Evolutionary conservation across 2,113 vertebrate genomes (phyloP), one percentile per base, ranked within the genome.

Genomic region (Conger conger): DNA sequence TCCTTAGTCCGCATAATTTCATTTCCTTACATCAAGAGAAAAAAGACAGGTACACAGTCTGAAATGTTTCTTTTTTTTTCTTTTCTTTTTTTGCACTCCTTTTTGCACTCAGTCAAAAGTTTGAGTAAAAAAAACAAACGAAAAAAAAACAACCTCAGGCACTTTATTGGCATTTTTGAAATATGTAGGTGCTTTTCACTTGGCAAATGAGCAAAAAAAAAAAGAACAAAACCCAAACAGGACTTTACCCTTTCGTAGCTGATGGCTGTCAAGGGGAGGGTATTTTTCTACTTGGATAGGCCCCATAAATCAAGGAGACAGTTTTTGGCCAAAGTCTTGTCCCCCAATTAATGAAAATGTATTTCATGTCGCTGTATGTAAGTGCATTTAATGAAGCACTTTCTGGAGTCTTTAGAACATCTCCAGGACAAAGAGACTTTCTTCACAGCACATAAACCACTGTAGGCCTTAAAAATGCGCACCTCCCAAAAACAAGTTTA

Each of bases 131-230:
- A 68, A 40, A 18, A 57, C 9, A 57, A 40, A 45, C 40, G 33
- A 60, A 42, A 20, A 60, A 60, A 60, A 60, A 23, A 23, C 57
- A n/a, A 83, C 33, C 83, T 30, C 37, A 84, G 83, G 83, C 83
- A 84, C 83, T 84, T 79, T 60, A 54, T 57, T 20, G 45, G 57
- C 77, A 79, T 20, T 23, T 63, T 77, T 77, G 42, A 53, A 83
- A 77, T 77, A 77, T 36, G 3, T 8, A n/a, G 23, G 54, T 33
- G 35, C 36, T 36, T 80, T 33, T 53, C 11, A 84, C n/a, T 73
- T 73, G 63, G 35, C 35, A 84, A 54, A 53, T 60, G 40, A 17
- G 27, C 33, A 54, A 79, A 63, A 50, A 50, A 79, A 63, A 50
- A 50, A 50, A 50, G 8, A 50, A 50, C 45, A 50, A 50, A 50